phyloP scores from a whole-genome alignment of 2,113 vertebrate genomes.

The Prietella phreatophila region DNA sequence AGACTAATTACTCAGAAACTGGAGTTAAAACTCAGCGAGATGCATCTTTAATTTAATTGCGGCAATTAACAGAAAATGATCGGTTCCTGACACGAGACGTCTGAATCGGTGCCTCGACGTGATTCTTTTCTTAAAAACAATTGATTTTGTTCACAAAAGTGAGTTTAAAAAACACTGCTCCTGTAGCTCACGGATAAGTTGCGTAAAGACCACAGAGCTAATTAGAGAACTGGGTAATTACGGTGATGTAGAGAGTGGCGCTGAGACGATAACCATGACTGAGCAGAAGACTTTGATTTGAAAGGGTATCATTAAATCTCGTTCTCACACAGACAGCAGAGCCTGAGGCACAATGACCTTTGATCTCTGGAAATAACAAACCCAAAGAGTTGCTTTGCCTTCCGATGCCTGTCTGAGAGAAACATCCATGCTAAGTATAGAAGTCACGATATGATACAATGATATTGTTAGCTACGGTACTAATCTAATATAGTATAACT shows the following conservation, averaged over 20 bases:
- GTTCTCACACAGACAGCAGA: not conserved
- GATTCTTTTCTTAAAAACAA: conserved; percentile 2
- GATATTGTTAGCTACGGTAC: not conserved
- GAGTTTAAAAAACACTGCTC: not conserved
- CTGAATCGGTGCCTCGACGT: conserved; percentile 4
- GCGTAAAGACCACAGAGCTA: not conserved
- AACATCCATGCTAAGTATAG: not conserved
- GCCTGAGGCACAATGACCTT: conserved; percentile 22
- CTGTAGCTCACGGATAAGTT: not conserved
- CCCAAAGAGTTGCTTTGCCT: conserved; percentile 20
- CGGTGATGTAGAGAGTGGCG: not conserved
- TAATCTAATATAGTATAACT: not conserved
- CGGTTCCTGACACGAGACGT: conserved; percentile 35
- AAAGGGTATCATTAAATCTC: conserved; percentile 25
- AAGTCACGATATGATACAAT: not conserved
- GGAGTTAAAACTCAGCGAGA: conserved; percentile 32
- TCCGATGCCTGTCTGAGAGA: not conserved
- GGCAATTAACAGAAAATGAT: conserved; percentile 34
- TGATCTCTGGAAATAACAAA: conserved; percentile 31
- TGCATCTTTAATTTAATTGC: conserved; percentile 49
- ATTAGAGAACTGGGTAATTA: conserved; percentile 16
- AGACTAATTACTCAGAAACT: conserved; percentile 47
- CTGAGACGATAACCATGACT: not conserved
- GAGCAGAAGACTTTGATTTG: not conserved
- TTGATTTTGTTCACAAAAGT: conserved; percentile 21